Conservation (phyloP, 2,888 invertebrate species). For the Drosophila maculinotata region DNA sequence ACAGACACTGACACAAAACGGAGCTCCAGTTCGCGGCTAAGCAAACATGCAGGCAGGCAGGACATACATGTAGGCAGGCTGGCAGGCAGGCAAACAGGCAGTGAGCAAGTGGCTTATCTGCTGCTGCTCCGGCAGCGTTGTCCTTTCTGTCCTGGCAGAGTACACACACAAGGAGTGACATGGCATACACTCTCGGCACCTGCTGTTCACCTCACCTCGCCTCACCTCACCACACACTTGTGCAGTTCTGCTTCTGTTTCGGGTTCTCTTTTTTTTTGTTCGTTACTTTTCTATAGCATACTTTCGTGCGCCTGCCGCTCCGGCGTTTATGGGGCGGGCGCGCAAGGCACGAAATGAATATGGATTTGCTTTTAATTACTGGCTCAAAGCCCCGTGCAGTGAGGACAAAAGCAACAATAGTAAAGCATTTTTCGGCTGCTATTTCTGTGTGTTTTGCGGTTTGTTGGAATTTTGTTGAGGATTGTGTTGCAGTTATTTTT, state of each 20-base stretch:
- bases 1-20: conserved; percentile 15
- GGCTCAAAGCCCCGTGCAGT: conserved; percentile 24
- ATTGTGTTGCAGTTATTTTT: conserved; percentile 32
- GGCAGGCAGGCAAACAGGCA: conserved; percentile 21
- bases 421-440: conserved; percentile 31
- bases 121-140: conserved; percentile 38
- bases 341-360: conserved; percentile 67
- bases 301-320: conserved; percentile 31
- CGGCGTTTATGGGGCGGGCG: neutral
- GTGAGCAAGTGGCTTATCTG: conserved; percentile 38
- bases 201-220: conserved; percentile 10
- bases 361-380: conserved; percentile 79
- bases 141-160: conserved; percentile 50
- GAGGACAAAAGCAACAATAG: conserved; percentile 15
- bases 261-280: neutral
- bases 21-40: conserved; percentile 43
- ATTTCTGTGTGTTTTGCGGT: conserved; percentile 32
- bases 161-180: conserved; percentile 37
- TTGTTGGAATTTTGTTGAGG: conserved; percentile 12
- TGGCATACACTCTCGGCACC: conserved; percentile 35
- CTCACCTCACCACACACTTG: neutral
- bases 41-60: conserved; percentile 55
- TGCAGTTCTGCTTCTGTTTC: conserved; percentile 5
- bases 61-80: conserved; percentile 8
- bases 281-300: conserved; percentile 32